phyloP scores from a whole-genome alignment of 1,140 invertebrate species.

The Drusus annulatus region DNA sequence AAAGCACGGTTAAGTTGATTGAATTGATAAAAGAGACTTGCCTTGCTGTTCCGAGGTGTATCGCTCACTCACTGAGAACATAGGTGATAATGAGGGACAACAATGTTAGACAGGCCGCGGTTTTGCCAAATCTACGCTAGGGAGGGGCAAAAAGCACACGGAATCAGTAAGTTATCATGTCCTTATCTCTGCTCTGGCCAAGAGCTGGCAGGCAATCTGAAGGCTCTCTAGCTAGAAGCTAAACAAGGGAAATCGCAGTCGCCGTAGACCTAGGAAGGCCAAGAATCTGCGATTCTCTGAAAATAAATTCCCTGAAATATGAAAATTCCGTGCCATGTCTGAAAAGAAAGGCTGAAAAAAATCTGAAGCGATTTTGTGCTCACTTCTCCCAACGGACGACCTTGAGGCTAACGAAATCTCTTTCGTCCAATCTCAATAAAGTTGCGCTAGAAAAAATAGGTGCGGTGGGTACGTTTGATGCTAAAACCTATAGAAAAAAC shows the following conservation, averaged over 20 bases:
- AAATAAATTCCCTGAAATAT: constrained; percentile 43
- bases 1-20: constrained; percentile 59
- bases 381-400: not conserved
- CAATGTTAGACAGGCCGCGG: constrained; percentile 72
- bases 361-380: constrained; percentile 16
- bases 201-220: not conserved
- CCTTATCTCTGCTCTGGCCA: not conserved
- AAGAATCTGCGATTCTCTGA: constrained; percentile 31
- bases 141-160: constrained; percentile 74
- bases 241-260: constrained; percentile 15
- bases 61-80: constrained; percentile 68
- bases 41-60: constrained; percentile 69
- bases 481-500: constrained; percentile 49
- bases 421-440: constrained; percentile 3
- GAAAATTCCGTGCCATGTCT: constrained; percentile 31
- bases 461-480: constrained; percentile 43
- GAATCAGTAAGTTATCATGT: constrained; percentile 65
- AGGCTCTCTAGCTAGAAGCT: constrained; percentile 43
- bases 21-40: constrained; percentile 71
- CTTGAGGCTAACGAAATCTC: not conserved
- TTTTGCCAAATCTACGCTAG: constrained; percentile 74
- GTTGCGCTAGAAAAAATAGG: constrained; percentile 43
- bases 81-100: constrained; percentile 72
- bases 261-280: constrained; percentile 41
- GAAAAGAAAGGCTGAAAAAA: constrained; percentile 49